Base-by-base conservation (phyloP, 1,140 invertebrate species). In the Proctacanthus coquilletti region DNA sequence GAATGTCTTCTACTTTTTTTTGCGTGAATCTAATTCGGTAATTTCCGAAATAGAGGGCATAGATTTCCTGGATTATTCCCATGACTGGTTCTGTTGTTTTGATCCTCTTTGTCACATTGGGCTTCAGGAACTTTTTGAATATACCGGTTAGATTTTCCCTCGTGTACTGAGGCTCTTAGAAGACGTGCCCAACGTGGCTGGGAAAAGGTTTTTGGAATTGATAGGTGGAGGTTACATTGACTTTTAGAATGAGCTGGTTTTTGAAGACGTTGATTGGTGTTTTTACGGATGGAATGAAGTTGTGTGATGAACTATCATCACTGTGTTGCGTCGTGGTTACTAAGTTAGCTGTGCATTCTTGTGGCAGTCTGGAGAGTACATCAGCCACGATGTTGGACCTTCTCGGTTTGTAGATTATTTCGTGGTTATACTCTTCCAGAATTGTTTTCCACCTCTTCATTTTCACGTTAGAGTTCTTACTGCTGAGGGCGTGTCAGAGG, bases 401-500 rank as follows among this genome's bases (percentile, higher is more conserved):
- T 6, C 47, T 47, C 29, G 41, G 41, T 39, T 46, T 49, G 37
- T 50, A 49, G 5, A 27, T 38, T 11, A 52, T 42, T 9, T 41
- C 38, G 30, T 41, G 38, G 21, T 63, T 43, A 46, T 61, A 68
- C 29, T 52, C 49, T 32, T 38, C 29, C 6, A 51, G 21, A 25
- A 43, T 18, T 29, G 21, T 2, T 31, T 29, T 40, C 44, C 39
- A 34, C 39, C 15, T 17, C 33, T 43, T 29, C 65, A 39, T 39
- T 58, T 36, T 37, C 45, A 47, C 5, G 36, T 50, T n/a, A 52
- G 51, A 49, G 45, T 61, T 66, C 1, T 59, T 46, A 8, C 45
- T 50, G 10, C 30, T 45, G 39, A 50, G 40, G 5, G n/a, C 39
- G 37, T 64, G 41, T 50, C 23, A 68, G 44, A 1, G 61, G 54